These are phyloP conservation scores for Formica selysi DNA, from an alignment of 1,140 invertebrate species.

Conservation along the genomic window DNA sequence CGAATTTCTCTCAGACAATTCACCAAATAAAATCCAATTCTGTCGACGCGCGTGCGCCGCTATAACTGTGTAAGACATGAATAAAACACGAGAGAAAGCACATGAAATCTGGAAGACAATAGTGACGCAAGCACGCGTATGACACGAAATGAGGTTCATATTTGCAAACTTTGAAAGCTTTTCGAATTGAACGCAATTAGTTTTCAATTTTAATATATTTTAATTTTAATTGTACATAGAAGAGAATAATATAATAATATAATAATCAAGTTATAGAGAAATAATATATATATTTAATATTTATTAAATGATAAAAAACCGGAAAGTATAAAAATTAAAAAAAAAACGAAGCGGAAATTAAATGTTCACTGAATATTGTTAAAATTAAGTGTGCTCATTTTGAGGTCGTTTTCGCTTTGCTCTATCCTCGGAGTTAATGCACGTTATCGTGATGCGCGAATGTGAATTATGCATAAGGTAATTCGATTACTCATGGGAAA, in stretches of 20 bases:
- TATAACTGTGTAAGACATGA: slow-evolving; percentile 35
- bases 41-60: slow-evolving; percentile 16
- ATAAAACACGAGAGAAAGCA: slow-evolving; percentile 52
- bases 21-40: slow-evolving; percentile 55
- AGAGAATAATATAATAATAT: no score
- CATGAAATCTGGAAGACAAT: slow-evolving; percentile 53
- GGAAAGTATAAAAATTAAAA: neutral
- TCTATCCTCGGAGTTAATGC: neutral
- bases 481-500: slow-evolving; percentile 69
- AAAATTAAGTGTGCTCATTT: slow-evolving; percentile 18
- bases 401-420: neutral
- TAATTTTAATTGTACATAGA: neutral
- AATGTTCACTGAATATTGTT: neutral
- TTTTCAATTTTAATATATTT: neutral
- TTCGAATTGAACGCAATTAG: neutral
- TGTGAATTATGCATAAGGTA: slow-evolving; percentile 35
- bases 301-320: neutral
- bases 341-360: neutral
- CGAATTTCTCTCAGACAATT: slow-evolving; percentile 73
- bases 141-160: slow-evolving; percentile 26
- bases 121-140: slow-evolving; percentile 29
- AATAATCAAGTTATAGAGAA: neutral
- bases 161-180: neutral
- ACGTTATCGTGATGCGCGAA: slow-evolving; percentile 55
- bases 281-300: neutral